These are phyloP conservation scores for Myotis myotis DNA, from an alignment of 2,797 vertebrate species.

Conservation along the genomic window DNA sequence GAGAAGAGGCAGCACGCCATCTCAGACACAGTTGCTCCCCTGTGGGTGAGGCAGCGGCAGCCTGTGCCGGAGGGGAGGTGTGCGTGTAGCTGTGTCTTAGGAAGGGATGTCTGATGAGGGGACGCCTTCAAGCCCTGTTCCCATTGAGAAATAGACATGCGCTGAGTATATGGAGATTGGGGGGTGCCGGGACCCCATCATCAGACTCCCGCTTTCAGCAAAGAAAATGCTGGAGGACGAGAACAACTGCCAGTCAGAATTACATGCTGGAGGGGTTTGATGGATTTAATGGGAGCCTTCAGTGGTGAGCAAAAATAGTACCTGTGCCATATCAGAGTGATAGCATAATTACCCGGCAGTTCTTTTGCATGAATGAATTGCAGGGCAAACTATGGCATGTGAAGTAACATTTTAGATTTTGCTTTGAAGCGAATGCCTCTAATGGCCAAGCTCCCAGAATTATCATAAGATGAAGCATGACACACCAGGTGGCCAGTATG, in stretches of 20 bases:
- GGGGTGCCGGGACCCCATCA: slow-evolving; percentile 44
- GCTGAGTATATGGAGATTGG: slow-evolving; percentile 63
- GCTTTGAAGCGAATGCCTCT: background rate
- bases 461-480: background rate
- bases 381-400: slow-evolving; percentile 35
- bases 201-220: slow-evolving; percentile 69
- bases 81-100: background rate
- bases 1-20: background rate
- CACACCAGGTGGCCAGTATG: background rate
- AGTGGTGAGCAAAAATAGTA: slow-evolving; percentile 74
- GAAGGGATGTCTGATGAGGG: background rate
- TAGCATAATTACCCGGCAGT: slow-evolving; percentile 76
- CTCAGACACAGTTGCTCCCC: background rate
- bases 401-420: background rate
- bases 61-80: background rate
- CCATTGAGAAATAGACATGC: slow-evolving; percentile 61
- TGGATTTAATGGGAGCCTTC: slow-evolving; percentile 77
- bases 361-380: slow-evolving; percentile 74
- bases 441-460: background rate
- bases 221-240: slow-evolving; percentile 77
- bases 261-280: slow-evolving; percentile 70
- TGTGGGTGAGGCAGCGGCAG: background rate
- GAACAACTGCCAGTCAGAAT: slow-evolving; percentile 81
- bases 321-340: slow-evolving; percentile 63
- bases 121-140: background rate